Evolutionary conservation across 1,140 invertebrate species (phyloP).

Genomic region (Sipha flava): DNA sequence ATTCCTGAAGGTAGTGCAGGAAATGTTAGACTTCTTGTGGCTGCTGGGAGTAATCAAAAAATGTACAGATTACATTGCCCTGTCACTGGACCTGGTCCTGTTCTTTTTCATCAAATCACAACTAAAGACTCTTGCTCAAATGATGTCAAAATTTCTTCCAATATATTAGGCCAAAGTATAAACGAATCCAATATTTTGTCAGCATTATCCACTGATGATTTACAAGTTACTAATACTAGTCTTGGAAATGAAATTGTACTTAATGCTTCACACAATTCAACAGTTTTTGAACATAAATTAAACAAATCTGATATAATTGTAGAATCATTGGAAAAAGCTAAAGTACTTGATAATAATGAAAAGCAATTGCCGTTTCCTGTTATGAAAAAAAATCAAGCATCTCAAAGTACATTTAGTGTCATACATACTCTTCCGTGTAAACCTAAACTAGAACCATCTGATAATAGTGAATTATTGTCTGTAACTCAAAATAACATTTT

Average conservation of each 20-base stretch:
- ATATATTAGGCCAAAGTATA: constrained; percentile 1
- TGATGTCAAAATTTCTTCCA: background rate
- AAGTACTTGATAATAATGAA: background rate
- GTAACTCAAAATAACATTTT: background rate
- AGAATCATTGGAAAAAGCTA: background rate
- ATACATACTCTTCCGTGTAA: background rate
- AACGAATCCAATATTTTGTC: background rate
- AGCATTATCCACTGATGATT: background rate
- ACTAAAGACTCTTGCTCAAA: constrained; percentile 6
- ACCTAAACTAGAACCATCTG: background rate
- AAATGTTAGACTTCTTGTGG: constrained; percentile 24
- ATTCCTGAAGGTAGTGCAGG: constrained; percentile 9
- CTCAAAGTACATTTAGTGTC: constrained; percentile 16
- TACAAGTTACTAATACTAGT: background rate
- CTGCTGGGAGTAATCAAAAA: background rate
- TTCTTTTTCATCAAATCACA: constrained; percentile 12
- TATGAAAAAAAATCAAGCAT: constrained; percentile 15
- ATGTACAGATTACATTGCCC: constrained; percentile 10
- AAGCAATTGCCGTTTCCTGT: background rate
- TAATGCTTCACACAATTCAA: background rate
- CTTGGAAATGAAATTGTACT: background rate
- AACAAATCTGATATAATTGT: background rate
- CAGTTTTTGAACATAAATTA: background rate
- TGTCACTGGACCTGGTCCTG: background rate
- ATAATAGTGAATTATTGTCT: background rate